These are phyloP conservation scores for Heliconius hewitsoni DNA, from an alignment of 1,140 invertebrate species.

Conservation along the genomic window DNA sequence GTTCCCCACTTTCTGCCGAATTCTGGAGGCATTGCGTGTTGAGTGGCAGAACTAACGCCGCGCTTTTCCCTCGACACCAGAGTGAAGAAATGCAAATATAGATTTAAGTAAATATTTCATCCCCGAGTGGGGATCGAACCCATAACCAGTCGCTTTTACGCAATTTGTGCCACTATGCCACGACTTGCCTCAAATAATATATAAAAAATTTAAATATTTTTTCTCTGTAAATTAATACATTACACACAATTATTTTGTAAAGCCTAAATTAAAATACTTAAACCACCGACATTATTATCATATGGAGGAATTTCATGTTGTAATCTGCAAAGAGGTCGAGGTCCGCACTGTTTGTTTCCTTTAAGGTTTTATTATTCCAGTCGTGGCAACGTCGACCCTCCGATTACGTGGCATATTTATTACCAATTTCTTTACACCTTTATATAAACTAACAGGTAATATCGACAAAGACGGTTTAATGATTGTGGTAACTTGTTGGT, in stretches of 20 bases:
- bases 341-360: conserved; percentile 61
- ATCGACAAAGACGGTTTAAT: conserved; percentile 14
- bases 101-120: too few relatives aligned
- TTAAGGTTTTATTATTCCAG: conserved; percentile 61
- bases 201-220: neutral
- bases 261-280: conserved; percentile 8
- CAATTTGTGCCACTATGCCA: too few relatives aligned
- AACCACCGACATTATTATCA: conserved; percentile 11
- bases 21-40: too few relatives aligned
- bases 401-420: conserved; percentile 68
- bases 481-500: neutral
- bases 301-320: conserved; percentile 50
- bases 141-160: too few relatives aligned
- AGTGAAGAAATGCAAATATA: too few relatives aligned
- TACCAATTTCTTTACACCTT: conserved; percentile 60
- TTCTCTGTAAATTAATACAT: neutral
- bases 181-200: too few relatives aligned
- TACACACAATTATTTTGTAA: neutral
- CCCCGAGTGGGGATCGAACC: too few relatives aligned
- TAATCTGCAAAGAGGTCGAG: conserved; percentile 71
- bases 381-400: conserved; percentile 55
- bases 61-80: too few relatives aligned
- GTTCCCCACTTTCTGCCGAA: too few relatives aligned
- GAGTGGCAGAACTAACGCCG: too few relatives aligned
- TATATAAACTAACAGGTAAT: conserved; percentile 26